Percentiles rank a stretch among this genome's conserved stretches.
Evolutionary conservation across 2,797 vertebrate species (phyloP).

Genomic region (Danio albolineatus): DNA sequence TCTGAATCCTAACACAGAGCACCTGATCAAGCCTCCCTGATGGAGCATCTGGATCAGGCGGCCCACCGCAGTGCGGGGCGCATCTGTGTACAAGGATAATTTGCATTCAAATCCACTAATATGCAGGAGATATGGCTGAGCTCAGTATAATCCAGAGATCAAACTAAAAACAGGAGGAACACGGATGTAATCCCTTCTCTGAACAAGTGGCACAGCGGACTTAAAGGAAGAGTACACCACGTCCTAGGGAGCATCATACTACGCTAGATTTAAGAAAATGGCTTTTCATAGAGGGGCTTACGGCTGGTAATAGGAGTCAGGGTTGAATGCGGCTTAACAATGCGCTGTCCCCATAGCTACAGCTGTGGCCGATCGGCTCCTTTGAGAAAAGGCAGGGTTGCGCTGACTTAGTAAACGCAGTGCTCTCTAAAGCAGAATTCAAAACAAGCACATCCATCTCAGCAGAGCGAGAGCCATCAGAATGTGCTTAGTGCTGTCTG

Average conservation of each 20-base stretch:
- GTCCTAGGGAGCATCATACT: conserved; percentile 39
- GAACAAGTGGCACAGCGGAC: conserved; percentile 56
- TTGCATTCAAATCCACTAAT: conserved; percentile 69
- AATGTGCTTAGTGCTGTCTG: conserved; percentile 28
- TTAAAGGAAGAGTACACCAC: conserved; percentile 53
- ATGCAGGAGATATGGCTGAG: conserved; percentile 61
- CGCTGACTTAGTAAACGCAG: conserved; percentile 43
- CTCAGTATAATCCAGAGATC: conserved; percentile 67
- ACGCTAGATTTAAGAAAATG: conserved; percentile 40
- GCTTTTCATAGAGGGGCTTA: conserved; percentile 22
- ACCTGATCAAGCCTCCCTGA: conserved; percentile 15
- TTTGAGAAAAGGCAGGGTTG: conserved; percentile 62
- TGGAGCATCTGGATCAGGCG: conserved; percentile 41
- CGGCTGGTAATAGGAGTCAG: conserved; percentile 21
- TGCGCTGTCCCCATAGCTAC: conserved; percentile 38
- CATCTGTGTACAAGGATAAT: conserved; percentile 63
- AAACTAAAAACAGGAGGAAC: conserved; percentile 55
- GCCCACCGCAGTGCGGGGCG: conserved; percentile 10
- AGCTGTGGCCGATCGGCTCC: conserved; percentile 57
- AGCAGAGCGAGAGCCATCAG: conserved; percentile 6
- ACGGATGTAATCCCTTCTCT: conserved; percentile 63
- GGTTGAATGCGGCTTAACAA: conserved; percentile 24
- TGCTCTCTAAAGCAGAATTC: conserved; percentile 60
- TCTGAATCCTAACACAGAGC: conserved; percentile 10
- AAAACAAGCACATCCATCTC: conserved; percentile 47